Percentiles rank a stretch among this genome's conserved stretches.
Conservation (phyloP, 2,888 invertebrate genomes). For the Ceraclea dissimilis region DNA sequence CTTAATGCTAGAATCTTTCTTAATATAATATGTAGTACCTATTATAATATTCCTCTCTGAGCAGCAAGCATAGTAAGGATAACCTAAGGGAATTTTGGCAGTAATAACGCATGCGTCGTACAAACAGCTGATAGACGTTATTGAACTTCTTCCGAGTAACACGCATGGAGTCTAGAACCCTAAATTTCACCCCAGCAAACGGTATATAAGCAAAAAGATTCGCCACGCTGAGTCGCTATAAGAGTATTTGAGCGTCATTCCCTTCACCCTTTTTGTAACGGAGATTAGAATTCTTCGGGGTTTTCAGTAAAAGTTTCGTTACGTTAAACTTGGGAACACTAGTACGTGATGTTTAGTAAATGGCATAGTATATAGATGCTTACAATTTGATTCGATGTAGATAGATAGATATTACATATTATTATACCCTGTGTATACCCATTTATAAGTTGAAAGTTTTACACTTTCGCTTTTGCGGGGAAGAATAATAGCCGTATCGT, state of each 20-base stretch:
- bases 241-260: background rate
- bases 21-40: background rate
- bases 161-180: background rate
- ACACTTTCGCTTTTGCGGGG: background rate
- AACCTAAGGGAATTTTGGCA: background rate
- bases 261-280: background rate
- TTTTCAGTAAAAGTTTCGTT: background rate
- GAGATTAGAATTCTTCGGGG: background rate
- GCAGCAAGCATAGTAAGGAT: background rate
- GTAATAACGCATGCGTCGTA: background rate
- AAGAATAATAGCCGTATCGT: background rate
- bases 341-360: background rate
- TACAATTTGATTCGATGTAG: background rate
- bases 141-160: conserved; percentile 2
- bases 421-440: background rate
- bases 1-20: background rate
- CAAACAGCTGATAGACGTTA: conserved; percentile 2
- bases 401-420: background rate
- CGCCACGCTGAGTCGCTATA: background rate
- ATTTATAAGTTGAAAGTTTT: background rate
- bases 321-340: conserved; percentile 1
- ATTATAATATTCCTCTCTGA: background rate
- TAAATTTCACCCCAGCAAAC: background rate
- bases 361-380: background rate
- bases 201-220: background rate